Base-by-base conservation (phyloP, 92 coral and sea anemone species). In the Desmophyllum pertusum region DNA sequence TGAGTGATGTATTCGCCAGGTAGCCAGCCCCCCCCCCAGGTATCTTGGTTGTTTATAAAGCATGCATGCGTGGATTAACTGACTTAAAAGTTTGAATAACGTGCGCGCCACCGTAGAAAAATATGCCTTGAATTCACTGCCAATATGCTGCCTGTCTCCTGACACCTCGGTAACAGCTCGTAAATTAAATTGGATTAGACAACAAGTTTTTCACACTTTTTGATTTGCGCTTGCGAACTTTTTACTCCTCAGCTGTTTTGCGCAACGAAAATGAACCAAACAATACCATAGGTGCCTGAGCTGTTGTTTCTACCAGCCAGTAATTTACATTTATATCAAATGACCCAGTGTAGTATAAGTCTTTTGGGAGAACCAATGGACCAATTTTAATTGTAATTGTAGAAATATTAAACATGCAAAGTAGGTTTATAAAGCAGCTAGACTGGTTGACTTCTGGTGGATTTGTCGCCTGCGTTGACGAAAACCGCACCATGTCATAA, bases 91-190 rank as follows among this genome's bases (percentile, higher is more conserved):
- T 6, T 18, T 66, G 42, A 36, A 17, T 18, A 21, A 66, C 43
- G 7, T 3, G 13, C 43, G 27, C 23, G 5, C 55, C n/a, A 66
- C 40, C n/a, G 17, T 29, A 42, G 83, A 78, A 62, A n/a, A n/a
- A 41, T 57, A 63, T 43, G 63, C 37, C 33, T 43, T 64, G 83
- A 31, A 64, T 78, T 64, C 51, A 55, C 38, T 38, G 38, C 23
- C 66, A 80, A 80, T 68, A 23, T 50, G 36, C 66, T 3, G 50
- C 72, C 70, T 73, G 59, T 35, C n/a, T 66, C 21, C n/a, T 23
- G 76, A 48, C 84, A 36, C 63, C 82, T 18, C 71, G 27, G 29
- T 48, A 67, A 46, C 64, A 80, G 48, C 11, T 66, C 29, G 39
- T 46, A 50, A 46, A 46, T 25, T 68, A 23, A 14, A 25, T 78